Base-by-base conservation (phyloP, 1,140 invertebrate species). In the Zaprionus africanus region DNA sequence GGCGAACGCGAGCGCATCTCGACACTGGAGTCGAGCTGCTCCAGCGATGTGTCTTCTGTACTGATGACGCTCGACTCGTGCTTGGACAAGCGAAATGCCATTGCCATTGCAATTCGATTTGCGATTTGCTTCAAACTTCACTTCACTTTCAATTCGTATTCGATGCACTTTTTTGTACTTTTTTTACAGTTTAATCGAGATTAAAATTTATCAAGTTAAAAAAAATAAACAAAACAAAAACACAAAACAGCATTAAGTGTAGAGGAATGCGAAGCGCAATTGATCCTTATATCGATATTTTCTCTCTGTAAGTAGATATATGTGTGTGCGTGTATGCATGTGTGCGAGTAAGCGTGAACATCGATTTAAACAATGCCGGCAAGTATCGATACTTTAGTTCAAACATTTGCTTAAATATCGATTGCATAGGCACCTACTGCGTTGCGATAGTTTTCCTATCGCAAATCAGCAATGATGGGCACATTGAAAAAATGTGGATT, bases 1-100 rank as follows among this genome's bases (percentile, higher is more conserved):
- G 86, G 90, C 9, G 90, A 86, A 22, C 86, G 81, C 34, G 90
- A 92, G 53, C 74, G 75, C 90, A 92, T 80, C 54, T 92, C 91
- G 54, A 92, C 82, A 56, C 86, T 90, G 11, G 86, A 90, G 54
- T 90, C 87, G 22, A 91, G 79, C 56, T 82, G 72, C 34, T 79
- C 77, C 4, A 79, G 65, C 43, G 78, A 81, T 56, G 65, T 81
- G 36, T 78, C 78, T n/a, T 68, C 76, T 17, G 68, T 51, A 70
- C 68, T 90, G 46, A 77, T 73, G 79, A 79, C 71, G 83, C 83
- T 86, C 65, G 70, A 77, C 63, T 86, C 83, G 66, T 90, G 85
- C 41, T 90, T 80, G 41, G 86, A 60, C 70, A 85, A 80, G 79
- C 85, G 85, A 71, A 90, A 90, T 28, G 85, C 85, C 85, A 90